Percentiles rank a stretch among this genome's conserved stretches.
These are phyloP conservation scores for Drosophila paramelanica DNA, from an alignment of 2,888 invertebrate species.

Conservation along the genomic window DNA sequence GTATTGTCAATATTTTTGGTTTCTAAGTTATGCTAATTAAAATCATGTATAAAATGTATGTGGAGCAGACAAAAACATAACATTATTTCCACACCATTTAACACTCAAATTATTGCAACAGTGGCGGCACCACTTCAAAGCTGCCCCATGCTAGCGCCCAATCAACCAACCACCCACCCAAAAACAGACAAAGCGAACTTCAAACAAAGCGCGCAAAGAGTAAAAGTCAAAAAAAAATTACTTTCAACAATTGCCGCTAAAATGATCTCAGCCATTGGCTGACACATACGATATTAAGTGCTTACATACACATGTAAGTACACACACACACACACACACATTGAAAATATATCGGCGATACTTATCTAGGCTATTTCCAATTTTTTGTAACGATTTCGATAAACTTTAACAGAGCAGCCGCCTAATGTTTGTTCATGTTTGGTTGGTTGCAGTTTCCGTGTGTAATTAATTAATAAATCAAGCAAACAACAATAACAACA, in stretches of 20 bases:
- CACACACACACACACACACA: not conserved
- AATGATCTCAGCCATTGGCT: constrained; percentile 61
- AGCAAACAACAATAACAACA: constrained; percentile 29
- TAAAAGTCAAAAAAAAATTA: constrained; percentile 30
- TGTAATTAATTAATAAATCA: constrained; percentile 81
- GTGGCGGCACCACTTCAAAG: constrained; percentile 70
- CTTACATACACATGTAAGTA: constrained; percentile 5
- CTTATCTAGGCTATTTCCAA: constrained; percentile 50
- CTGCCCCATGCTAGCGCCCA: constrained; percentile 7
- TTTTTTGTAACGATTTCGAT: constrained; percentile 55
- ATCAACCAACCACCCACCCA: constrained; percentile 24
- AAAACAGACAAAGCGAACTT: constrained; percentile 44
- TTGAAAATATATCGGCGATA: constrained; percentile 24
- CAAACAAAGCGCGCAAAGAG: constrained; percentile 54
- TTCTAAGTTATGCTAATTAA: no score
- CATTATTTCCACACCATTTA: not conserved
- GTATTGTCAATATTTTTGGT: no score
- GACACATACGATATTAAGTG: constrained; percentile 27
- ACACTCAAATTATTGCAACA: constrained; percentile 13
- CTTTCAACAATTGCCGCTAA: constrained; percentile 71
- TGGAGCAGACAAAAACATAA: not conserved
- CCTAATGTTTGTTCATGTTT: constrained; percentile 45
- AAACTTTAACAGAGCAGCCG: constrained; percentile 26
- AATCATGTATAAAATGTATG: not conserved
- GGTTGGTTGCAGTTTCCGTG: constrained; percentile 67